Evolutionary conservation across 23 tunicate species (phyloP).

Genomic region (Styela clava): DNA sequence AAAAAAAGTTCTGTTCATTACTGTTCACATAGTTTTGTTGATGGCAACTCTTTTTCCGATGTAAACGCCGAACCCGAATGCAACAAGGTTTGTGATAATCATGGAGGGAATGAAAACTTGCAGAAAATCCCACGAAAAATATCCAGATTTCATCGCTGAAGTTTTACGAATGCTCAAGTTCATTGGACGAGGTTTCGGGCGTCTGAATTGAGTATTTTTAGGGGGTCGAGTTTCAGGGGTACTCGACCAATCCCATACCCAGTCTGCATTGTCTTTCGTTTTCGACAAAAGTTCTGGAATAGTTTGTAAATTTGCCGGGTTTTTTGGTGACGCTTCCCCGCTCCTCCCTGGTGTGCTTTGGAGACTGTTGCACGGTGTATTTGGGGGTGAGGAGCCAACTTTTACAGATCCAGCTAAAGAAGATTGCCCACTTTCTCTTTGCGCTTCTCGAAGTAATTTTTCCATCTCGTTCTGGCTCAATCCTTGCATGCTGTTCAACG

Average conservation of each 20-base stretch:
- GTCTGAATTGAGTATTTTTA: conserved; percentile 34
- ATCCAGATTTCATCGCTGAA: conserved; percentile 52
- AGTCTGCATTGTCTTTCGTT: conserved; percentile 28
- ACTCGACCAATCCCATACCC: conserved; percentile 89
- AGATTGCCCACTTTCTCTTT: conserved; percentile 1
- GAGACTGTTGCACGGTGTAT: conserved; percentile 5
- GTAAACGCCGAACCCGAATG: conserved; percentile 53
- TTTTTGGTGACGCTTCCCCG: conserved; percentile 13
- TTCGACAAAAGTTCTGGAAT: conserved; percentile 11
- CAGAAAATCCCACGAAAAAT: conserved; percentile 62
- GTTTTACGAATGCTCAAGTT: conserved; percentile 60
- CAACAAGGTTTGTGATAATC: conserved; percentile 45
- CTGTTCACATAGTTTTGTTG: not conserved
- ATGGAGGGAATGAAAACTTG: conserved; percentile 68
- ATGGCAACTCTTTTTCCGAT: not conserved
- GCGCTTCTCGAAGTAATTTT: not conserved
- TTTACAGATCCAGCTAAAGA: conserved; percentile 4
- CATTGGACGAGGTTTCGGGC: conserved; percentile 36
- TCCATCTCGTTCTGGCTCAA: conserved; percentile 1
- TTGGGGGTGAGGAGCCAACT: conserved; percentile 2
- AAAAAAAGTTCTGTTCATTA: too few species aligned
- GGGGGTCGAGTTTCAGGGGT: conserved; percentile 39
- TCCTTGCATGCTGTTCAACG: not conserved
- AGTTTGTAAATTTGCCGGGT: not conserved
- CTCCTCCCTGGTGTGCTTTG: not conserved